Conservation (phyloP, 2,113 vertebrate species). For the Narcine bancroftii region DNA sequence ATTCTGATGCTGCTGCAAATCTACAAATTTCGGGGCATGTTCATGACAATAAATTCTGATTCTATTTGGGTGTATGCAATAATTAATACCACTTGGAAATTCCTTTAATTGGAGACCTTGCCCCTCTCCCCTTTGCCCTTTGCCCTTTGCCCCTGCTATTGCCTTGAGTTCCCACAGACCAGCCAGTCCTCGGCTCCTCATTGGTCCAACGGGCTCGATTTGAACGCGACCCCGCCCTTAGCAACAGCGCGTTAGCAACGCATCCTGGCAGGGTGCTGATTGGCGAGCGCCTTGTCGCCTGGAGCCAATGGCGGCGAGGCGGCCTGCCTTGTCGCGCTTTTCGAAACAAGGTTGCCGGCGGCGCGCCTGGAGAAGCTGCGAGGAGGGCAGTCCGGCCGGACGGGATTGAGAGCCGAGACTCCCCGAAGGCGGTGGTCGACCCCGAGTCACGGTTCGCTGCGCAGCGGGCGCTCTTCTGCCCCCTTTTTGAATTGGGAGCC, state of each 20-base stretch:
- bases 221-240: conserved; percentile 9
- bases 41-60: no score
- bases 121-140: no score
- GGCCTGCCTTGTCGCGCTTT: not conserved
- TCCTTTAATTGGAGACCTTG: not conserved
- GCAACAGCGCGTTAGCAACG: conserved; percentile 4
- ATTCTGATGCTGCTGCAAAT: no score
- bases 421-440: not conserved
- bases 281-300: not conserved
- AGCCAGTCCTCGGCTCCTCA: no score
- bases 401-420: not conserved
- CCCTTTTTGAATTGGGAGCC: not conserved
- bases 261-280: conserved; percentile 9
- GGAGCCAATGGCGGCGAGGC: not conserved
- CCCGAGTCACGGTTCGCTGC: not conserved
- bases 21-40: no score
- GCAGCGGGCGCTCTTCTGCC: not conserved
- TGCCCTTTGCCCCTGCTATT: no score
- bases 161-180: no score
- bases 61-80: no score
- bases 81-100: no score
- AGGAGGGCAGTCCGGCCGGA: not conserved
- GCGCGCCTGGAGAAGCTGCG: not conserved
- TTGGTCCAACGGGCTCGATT: not conserved
- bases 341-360: not conserved